Percentiles rank a stretch among this genome's conserved stretches.
phyloP scores from a whole-genome alignment of 2,113 vertebrate species.

The Campylomormyrus numenius region DNA sequence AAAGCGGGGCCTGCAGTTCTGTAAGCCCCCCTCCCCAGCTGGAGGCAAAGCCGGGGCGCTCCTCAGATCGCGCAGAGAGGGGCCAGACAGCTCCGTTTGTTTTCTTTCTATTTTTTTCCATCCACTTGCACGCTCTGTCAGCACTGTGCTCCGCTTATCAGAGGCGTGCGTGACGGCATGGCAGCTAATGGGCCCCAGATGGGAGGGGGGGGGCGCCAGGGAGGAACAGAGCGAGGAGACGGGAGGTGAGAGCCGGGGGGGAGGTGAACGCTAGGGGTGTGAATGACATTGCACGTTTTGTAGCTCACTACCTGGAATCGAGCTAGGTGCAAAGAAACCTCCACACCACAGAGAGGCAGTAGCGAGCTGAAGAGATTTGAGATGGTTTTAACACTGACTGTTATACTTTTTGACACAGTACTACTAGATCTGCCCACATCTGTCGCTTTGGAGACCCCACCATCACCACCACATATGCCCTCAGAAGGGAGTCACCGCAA shows the following conservation, averaged over 20 bases:
- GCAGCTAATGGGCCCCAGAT: slow-evolving; percentile 59
- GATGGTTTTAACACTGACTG: neutral
- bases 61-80: slow-evolving; percentile 24
- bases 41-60: neutral
- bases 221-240: slow-evolving; percentile 23
- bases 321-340: neutral
- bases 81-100: neutral
- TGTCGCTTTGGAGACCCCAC: neutral
- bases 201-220: slow-evolving; percentile 22
- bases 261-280: neutral
- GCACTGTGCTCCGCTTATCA: slow-evolving; percentile 43
- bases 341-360: neutral
- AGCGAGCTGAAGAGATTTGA: neutral
- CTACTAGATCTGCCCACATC: neutral
- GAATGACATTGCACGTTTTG: neutral
- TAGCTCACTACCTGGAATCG: neutral
- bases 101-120: slow-evolving; percentile 28
- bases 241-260: slow-evolving; percentile 30
- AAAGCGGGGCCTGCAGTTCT: neutral
- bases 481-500: neutral
- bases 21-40: slow-evolving; percentile 20
- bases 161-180: slow-evolving; percentile 47
- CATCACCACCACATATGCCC: neutral
- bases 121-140: slow-evolving; percentile 51
- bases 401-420: neutral